phyloP scores from a whole-genome alignment of 2,797 vertebrate genomes.

The Rhadinocentrus ornatus region DNA sequence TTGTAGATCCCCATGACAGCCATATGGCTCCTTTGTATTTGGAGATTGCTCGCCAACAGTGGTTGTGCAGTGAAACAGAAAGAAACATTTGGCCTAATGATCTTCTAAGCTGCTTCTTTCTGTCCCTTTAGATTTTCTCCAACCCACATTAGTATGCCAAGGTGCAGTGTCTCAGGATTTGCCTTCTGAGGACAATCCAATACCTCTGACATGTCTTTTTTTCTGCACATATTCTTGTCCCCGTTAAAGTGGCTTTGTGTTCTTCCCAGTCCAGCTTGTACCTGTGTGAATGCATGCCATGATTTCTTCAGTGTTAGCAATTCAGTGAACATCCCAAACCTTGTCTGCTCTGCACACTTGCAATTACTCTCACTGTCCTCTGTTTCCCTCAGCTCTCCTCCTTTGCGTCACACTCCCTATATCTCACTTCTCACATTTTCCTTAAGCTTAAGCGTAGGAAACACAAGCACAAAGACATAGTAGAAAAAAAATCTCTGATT shows the following conservation, averaged over 20 bases:
- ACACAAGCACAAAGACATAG: constrained; percentile 31
- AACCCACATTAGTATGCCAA: constrained; percentile 38
- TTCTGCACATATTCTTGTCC: constrained; percentile 44
- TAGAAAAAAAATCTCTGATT: constrained; percentile 32
- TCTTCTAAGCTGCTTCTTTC: constrained; percentile 49
- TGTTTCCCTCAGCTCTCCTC: constrained; percentile 27
- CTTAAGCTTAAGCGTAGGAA: constrained; percentile 27
- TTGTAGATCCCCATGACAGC: constrained; percentile 37
- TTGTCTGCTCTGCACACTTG: constrained; percentile 69
- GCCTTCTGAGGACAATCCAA: constrained; percentile 53
- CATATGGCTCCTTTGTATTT: constrained; percentile 58
- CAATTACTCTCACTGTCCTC: constrained; percentile 73
- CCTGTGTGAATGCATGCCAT: constrained; percentile 51
- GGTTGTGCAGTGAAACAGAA: constrained; percentile 66
- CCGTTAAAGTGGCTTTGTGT: constrained; percentile 53
- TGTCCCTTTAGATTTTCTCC: constrained; percentile 61
- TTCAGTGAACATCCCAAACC: constrained; percentile 71
- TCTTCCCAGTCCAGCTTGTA: constrained; percentile 49
- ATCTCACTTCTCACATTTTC: constrained; percentile 52
- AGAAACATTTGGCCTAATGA: constrained; percentile 71
- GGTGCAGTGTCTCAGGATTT: constrained; percentile 34
- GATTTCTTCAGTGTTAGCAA: constrained; percentile 68
- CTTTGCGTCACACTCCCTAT: constrained; percentile 36
- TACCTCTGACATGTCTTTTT: constrained; percentile 29
- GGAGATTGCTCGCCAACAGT: constrained; percentile 53